Evolutionary conservation across 2,797 vertebrate species (phyloP), one percentile per base, ranked within the genome.

Genomic region (Sebastes taczanowskii): DNA sequence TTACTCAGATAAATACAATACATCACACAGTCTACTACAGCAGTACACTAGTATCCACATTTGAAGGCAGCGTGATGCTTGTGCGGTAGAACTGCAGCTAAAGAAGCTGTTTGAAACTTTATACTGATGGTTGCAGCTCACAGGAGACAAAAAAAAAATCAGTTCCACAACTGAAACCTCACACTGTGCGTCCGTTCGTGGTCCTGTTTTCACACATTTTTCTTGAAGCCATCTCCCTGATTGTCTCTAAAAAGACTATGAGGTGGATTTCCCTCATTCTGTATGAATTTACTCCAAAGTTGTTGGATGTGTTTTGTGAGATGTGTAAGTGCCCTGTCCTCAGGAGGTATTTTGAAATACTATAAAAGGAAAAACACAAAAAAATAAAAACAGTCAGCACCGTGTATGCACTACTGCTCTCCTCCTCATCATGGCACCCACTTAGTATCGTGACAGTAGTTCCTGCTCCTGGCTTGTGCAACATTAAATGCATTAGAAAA

Each of bases 261-360:
- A 55, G 30, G 2, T 30, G 14, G 14, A 71, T 76, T 10, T 62
- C 8, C 27, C 14, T 61, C 52, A 3, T 55, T 76, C 5, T 70
- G 59, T 52, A 35, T 53, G 18, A 64, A 72, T 65, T 18, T 2
- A 60, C 4, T 23, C 11, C 34, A 64, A 64, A 46, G 5, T 20
- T 35, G 3, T 6, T 16, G 2, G 22, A 34, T 61, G 5, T 25
- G 22, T 53, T n/a, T 62, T 42, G 16, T 53, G 22, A 58, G 13
- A 60, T 25, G 16, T 62, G 52, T 61, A 53, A 82, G 76, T 18
- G 58, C 14, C 14, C 2, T 25, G n/a, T 59, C 38, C 25, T 66
- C 11, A 9, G 53, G 58, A 83, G 46, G 38, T 73, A 71, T 61
- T 69, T 64, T 84, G 38, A 90, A 91, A 90, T 74, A 67, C 56